Evolutionary conservation across 2,888 invertebrate genomes (phyloP).

Genomic region (Ecliptopera silaceata): DNA sequence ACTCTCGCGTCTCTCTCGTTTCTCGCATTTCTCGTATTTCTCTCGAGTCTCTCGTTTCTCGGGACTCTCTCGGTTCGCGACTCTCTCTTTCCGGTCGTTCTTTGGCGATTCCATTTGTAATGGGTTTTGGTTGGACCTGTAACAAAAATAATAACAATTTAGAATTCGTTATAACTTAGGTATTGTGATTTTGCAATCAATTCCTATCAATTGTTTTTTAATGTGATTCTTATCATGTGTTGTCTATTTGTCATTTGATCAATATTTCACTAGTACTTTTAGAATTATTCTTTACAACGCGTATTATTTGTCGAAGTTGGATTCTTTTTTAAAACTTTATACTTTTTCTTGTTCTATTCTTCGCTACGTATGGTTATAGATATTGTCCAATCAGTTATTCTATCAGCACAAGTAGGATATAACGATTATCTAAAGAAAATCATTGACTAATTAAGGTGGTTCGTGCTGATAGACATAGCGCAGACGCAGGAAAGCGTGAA

Average conservation of each 20-base stretch:
- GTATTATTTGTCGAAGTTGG: too few relatives aligned
- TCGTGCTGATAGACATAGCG: conserved; percentile 32
- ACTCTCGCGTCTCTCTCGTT: conserved; percentile 47
- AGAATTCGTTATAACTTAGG: background rate
- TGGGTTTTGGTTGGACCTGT: conserved; percentile 77
- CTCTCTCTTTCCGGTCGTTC: conserved; percentile 67
- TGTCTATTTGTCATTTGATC: too few relatives aligned
- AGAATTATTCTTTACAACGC: too few relatives aligned
- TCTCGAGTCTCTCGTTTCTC: conserved; percentile 43
- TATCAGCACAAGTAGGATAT: conserved; percentile 12
- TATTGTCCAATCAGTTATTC: conserved; percentile 5
- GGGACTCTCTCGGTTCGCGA: conserved; percentile 48
- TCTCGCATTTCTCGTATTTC: conserved; percentile 48
- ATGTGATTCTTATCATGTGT: too few relatives aligned
- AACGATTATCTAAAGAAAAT: conserved; percentile 22
- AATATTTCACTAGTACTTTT: too few relatives aligned
- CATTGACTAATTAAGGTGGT: conserved; percentile 28
- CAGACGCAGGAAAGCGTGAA: conserved; percentile 70
- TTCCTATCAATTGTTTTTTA: too few relatives aligned
- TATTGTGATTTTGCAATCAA: too few relatives aligned
- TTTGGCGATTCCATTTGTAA: conserved; percentile 75
- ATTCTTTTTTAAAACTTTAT: too few relatives aligned
- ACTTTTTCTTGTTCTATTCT: too few relatives aligned
- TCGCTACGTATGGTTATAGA: too few relatives aligned
- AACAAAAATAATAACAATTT: conserved; percentile 52